phyloP scores from a whole-genome alignment of 1,140 invertebrate species.

The Bradysia coprophila region DNA sequence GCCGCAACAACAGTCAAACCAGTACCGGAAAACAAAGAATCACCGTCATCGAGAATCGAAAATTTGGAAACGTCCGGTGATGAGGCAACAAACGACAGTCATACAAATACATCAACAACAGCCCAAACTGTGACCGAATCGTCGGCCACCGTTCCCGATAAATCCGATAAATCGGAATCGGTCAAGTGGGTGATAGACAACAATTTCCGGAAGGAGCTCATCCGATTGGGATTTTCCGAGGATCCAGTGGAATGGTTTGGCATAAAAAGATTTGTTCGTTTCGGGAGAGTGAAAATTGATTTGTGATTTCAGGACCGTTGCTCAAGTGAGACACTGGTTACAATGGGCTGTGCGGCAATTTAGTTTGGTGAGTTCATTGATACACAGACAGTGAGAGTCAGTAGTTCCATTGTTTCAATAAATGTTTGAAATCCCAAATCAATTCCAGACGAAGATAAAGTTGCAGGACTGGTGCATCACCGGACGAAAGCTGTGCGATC shows the following conservation, averaged over 20 bases:
- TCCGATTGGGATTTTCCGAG: constrained; percentile 42
- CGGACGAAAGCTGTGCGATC: constrained; percentile 51
- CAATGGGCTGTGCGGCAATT: constrained; percentile 85
- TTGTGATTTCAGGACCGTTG: constrained; percentile 43
- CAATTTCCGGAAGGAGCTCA: constrained; percentile 59
- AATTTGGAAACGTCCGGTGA: too few relatives aligned
- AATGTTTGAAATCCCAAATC: neutral
- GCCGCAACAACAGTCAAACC: neutral
- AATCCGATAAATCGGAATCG: constrained; percentile 57
- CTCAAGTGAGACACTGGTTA: constrained; percentile 77
- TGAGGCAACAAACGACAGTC: too few relatives aligned
- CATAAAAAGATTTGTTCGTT: constrained; percentile 74
- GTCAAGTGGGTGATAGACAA: constrained; percentile 69
- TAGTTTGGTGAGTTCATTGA: constrained; percentile 31
- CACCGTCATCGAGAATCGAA: too few relatives aligned
- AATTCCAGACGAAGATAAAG: constrained; percentile 32
- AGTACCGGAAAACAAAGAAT: constrained; percentile 1
- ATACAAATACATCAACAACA: too few relatives aligned
- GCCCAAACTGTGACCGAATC: too few relatives aligned
- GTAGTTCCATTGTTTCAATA: too few relatives aligned
- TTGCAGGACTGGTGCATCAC: constrained; percentile 61
- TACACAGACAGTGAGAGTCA: too few relatives aligned
- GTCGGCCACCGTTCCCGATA: too few relatives aligned
- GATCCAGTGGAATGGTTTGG: constrained; percentile 49
- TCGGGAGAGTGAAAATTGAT: too few relatives aligned